These are phyloP conservation scores for Enteromius treurensis DNA, from an alignment of 2,797 vertebrate genomes.

Conservation along the genomic window DNA sequence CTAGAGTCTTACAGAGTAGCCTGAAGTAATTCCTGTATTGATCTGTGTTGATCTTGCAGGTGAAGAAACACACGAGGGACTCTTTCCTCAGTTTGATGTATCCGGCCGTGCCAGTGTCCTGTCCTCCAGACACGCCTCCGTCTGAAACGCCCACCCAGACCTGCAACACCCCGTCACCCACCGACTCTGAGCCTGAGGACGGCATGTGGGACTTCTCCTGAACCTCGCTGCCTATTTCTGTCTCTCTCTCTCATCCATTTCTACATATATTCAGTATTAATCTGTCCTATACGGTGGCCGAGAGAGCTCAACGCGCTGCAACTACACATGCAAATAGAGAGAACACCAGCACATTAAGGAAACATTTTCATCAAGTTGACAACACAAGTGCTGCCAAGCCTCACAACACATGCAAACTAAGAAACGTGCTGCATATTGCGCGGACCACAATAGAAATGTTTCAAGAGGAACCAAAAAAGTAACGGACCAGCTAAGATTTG, in stretches of 20 bases:
- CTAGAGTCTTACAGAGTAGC: not conserved
- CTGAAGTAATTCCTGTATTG: not conserved
- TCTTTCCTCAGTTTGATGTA: conserved; percentile 89
- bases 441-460: too few species aligned
- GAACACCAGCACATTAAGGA: too few species aligned
- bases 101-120: conserved; percentile 81
- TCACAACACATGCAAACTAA: too few species aligned
- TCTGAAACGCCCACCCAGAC: conserved; percentile 68
- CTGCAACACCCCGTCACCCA: conserved; percentile 62
- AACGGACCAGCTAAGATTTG: too few species aligned
- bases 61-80: conserved; percentile 88
- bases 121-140: conserved; percentile 70
- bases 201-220: conserved; percentile 79
- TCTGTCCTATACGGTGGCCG: not conserved
- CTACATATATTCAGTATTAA: not conserved
- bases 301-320: too few species aligned
- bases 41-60: conserved; percentile 67
- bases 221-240: conserved; percentile 8
- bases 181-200: conserved; percentile 61
- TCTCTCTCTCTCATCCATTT: not conserved
- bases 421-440: too few species aligned
- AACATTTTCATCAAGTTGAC: too few species aligned
- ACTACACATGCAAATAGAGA: too few species aligned
- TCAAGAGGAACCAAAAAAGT: too few species aligned
- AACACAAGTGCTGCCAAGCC: too few species aligned